Evolutionary conservation across 2,113 vertebrate genomes (phyloP).

Genomic region (Crocuta crocuta): DNA sequence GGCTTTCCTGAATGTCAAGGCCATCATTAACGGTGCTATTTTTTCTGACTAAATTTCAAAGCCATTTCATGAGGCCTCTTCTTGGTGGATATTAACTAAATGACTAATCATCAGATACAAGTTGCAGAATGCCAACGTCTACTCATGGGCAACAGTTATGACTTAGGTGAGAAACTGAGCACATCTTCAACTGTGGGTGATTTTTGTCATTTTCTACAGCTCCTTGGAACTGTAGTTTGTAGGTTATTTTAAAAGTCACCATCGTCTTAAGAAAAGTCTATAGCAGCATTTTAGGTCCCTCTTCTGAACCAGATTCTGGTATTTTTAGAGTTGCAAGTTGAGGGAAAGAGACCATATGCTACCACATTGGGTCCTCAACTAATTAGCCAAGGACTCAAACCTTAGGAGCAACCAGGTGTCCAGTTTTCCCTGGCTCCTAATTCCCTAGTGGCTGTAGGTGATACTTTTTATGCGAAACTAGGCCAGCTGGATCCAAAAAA

Average conservation of each 20-base stretch:
- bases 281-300: neutral
- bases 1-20: conserved; percentile 64
- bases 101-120: conserved; percentile 26
- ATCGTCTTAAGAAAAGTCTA: neutral
- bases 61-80: conserved; percentile 50
- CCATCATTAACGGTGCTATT: conserved; percentile 46
- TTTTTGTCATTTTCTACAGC: neutral
- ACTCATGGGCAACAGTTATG: neutral
- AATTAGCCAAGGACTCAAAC: neutral
- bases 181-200: neutral
- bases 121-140: neutral
- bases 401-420: neutral
- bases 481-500: neutral
- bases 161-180: conserved; percentile 30
- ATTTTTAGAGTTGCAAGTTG: neutral
- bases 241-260: neutral
- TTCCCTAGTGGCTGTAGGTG: neutral
- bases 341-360: neutral
- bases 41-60: conserved; percentile 62
- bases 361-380: neutral
- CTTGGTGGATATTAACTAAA: conserved; percentile 63
- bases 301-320: neutral
- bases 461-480: neutral
- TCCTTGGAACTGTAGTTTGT: neutral
- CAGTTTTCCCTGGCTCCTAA: neutral